Conservation (phyloP, 2,888 invertebrate species). For the Eupithecia pulchellata region DNA sequence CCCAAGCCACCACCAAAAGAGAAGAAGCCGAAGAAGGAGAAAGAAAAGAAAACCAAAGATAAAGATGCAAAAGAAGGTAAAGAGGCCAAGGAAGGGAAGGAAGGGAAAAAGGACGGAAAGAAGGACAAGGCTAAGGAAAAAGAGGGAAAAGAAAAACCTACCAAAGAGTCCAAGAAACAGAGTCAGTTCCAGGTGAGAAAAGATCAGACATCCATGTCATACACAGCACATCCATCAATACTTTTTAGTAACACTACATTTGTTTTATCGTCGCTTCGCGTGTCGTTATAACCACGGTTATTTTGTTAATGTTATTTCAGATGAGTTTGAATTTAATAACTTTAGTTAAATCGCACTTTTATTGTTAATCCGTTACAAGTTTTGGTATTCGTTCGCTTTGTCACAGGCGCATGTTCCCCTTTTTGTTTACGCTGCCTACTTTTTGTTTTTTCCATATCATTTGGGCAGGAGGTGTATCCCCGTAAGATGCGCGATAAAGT, state of each 20-base stretch:
- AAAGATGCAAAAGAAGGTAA: constrained; percentile 83
- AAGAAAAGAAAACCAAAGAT: constrained; percentile 87
- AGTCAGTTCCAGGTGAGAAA: constrained; percentile 87
- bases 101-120: constrained; percentile 83
- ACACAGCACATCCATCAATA: constrained; percentile 79
- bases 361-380: constrained; percentile 57
- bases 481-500: constrained; percentile 93
- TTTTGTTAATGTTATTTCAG: constrained; percentile 56
- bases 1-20: constrained; percentile 88
- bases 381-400: constrained; percentile 58
- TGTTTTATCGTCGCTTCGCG: constrained; percentile 68
- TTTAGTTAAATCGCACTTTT: constrained; percentile 60
- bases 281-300: constrained; percentile 71
- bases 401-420: constrained; percentile 78
- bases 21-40: constrained; percentile 89
- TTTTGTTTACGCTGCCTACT: constrained; percentile 85
- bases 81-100: constrained; percentile 81
- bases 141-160: constrained; percentile 84
- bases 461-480: constrained; percentile 91
- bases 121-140: constrained; percentile 87
- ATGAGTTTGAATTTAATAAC: constrained; percentile 59
- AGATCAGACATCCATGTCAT: constrained; percentile 44
- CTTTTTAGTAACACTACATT: constrained; percentile 61
- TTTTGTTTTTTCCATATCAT: constrained; percentile 85
- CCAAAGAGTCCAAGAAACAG: constrained; percentile 87